Conservation (phyloP, 2,888 invertebrate species). For the Acanthosepion lycidas region DNA sequence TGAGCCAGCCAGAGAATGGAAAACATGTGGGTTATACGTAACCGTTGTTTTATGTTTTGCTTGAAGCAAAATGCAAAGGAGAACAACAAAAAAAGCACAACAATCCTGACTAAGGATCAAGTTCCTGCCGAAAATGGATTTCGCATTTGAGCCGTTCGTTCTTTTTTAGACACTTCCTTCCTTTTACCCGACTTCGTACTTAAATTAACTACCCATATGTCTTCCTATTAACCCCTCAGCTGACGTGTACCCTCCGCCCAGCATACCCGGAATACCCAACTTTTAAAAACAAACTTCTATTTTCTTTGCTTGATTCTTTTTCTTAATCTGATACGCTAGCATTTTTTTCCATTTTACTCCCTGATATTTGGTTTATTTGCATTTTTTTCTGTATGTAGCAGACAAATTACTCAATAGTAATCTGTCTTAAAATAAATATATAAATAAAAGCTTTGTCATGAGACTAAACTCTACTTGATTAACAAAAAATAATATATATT, state of each 20-base stretch:
- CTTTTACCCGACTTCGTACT: neutral
- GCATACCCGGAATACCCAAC: neutral
- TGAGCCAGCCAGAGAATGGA: neutral
- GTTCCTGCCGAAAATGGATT: neutral
- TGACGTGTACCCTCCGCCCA: neutral
- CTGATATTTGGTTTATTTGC: neutral
- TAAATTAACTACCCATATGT: neutral
- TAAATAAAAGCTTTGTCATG: too few relatives aligned
- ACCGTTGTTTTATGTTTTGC: neutral
- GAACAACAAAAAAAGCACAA: neutral
- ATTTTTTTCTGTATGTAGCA: neutral
- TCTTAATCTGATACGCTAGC: neutral
- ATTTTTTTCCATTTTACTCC: neutral
- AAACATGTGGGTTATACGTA: neutral
- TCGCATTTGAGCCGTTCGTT: neutral
- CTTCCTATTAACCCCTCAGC: neutral
- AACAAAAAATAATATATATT: too few relatives aligned
- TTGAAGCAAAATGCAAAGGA: neutral
- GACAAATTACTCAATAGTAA: neutral
- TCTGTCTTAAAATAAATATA: too few relatives aligned
- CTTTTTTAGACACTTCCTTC: neutral
- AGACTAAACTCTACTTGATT: too few relatives aligned
- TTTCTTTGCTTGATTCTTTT: neutral
- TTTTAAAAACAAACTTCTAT: neutral
- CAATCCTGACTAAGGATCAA: neutral